Conservation (phyloP, 2,797 vertebrate genomes). For the Acrossocheilus fasciatus region DNA sequence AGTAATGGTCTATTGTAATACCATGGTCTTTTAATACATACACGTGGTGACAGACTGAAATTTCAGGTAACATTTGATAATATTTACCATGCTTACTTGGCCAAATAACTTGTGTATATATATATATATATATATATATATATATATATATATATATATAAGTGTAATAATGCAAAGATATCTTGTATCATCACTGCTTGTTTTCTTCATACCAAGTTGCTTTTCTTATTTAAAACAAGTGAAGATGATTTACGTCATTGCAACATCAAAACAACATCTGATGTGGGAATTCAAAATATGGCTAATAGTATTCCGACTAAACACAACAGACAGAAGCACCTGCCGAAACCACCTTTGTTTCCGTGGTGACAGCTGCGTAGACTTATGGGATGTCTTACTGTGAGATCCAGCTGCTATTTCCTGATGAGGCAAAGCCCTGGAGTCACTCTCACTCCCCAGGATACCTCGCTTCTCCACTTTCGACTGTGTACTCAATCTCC, state of each 20-base stretch:
- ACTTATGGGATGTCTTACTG: slow-evolving; percentile 22
- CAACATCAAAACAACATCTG: slow-evolving; percentile 14
- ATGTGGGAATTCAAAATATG: slow-evolving; percentile 1
- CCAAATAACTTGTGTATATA: not conserved
- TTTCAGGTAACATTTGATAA: not conserved
- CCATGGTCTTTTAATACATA: not conserved
- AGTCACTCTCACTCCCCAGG: not conserved
- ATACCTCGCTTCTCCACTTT: slow-evolving; percentile 3
- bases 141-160: too few relatives aligned
- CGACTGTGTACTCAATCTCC: slow-evolving; percentile 2
- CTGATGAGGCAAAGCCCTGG: slow-evolving; percentile 23
- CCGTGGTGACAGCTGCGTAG: slow-evolving; percentile 28
- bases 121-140: too few relatives aligned
- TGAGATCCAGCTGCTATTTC: slow-evolving; percentile 42
- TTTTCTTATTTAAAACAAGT: not conserved
- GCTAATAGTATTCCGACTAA: not conserved
- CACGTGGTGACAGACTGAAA: not conserved
- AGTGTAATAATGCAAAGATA: not conserved
- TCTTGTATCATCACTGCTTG: not conserved
- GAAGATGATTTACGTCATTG: not conserved
- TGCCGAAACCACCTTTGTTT: slow-evolving; percentile 41
- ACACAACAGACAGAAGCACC: slow-evolving; percentile 8
- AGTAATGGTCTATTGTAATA: not conserved
- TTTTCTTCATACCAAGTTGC: not conserved
- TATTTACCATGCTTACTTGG: not conserved